A percentile compares a stretch with the other conserved stretches of the same genome.
phyloP scores from a whole-genome alignment of 1,140 invertebrate species.

The Drosophila setifemur region DNA sequence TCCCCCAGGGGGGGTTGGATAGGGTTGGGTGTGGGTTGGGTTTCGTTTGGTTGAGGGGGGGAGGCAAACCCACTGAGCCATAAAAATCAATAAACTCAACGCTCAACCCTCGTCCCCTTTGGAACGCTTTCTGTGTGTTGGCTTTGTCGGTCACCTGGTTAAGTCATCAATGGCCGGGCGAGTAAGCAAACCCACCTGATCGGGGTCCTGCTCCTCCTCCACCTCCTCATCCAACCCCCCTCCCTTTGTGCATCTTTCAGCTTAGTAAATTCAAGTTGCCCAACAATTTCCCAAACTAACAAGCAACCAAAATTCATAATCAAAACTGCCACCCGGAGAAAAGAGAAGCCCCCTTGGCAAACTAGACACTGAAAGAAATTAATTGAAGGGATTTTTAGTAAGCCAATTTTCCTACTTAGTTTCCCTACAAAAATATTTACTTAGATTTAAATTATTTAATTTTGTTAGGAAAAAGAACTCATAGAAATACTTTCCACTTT shows the following conservation, averaged over 20 bases:
- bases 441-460: too few relatives aligned
- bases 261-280: constrained; percentile 45
- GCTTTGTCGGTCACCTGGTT: constrained; percentile 58
- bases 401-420: too few relatives aligned
- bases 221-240: not conserved
- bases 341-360: constrained; percentile 1
- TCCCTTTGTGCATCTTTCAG: not conserved
- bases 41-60: too few relatives aligned
- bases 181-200: constrained; percentile 7
- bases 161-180: constrained; percentile 53
- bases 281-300: constrained; percentile 60
- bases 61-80: constrained; percentile 53
- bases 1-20: not conserved
- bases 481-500: not conserved
- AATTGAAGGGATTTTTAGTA: not conserved
- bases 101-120: not conserved
- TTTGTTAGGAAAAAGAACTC: not conserved
- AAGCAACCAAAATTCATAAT: constrained; percentile 48
- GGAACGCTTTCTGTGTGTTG: constrained; percentile 10
- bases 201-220: not conserved
- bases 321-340: constrained; percentile 7
- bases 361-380: not conserved
- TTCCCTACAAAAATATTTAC: too few relatives aligned
- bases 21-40: too few relatives aligned
- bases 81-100: constrained; percentile 75